Conservation (phyloP, 2,113 vertebrate species). For the Regulus satrapa region DNA sequence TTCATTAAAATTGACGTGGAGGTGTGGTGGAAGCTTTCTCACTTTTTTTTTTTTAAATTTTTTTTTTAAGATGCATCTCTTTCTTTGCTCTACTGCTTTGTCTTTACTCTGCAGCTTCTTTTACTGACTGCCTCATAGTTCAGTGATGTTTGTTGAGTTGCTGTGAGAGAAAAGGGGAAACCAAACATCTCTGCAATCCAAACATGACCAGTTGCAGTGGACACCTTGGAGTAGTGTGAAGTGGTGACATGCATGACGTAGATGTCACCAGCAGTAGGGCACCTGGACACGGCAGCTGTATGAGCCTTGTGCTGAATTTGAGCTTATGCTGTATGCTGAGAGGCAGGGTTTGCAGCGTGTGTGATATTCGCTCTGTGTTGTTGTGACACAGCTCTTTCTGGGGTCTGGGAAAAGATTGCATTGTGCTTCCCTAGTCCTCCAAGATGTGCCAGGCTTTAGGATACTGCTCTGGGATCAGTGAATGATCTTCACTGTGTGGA, state of each 20-base stretch:
- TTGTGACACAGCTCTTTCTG: neutral
- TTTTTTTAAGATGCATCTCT: neutral
- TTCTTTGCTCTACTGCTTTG: neutral
- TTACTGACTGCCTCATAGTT: neutral
- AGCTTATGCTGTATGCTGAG: accelerated
- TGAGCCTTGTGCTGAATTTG: neutral
- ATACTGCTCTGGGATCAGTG: neutral
- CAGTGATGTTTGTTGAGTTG: neutral
- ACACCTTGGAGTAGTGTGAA: neutral
- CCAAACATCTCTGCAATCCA: neutral
- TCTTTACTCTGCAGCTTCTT: neutral
- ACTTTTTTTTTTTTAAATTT: too few relatives aligned
- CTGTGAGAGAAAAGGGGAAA: neutral
- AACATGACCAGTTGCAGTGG: neutral
- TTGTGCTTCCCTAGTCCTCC: neutral
- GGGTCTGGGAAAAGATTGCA: neutral
- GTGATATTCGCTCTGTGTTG: neutral
- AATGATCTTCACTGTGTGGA: neutral
- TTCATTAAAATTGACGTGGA: neutral
- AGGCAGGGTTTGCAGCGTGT: neutral
- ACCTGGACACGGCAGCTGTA: accelerated
- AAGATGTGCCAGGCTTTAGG: neutral
- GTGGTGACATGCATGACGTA: accelerated
- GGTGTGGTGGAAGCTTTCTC: neutral
- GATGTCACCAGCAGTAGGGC: neutral